Evolutionary conservation across 2,888 invertebrate genomes (phyloP), one percentile per base, ranked within the genome.

Genomic region (Harpagoxenus sublaevis): DNA sequence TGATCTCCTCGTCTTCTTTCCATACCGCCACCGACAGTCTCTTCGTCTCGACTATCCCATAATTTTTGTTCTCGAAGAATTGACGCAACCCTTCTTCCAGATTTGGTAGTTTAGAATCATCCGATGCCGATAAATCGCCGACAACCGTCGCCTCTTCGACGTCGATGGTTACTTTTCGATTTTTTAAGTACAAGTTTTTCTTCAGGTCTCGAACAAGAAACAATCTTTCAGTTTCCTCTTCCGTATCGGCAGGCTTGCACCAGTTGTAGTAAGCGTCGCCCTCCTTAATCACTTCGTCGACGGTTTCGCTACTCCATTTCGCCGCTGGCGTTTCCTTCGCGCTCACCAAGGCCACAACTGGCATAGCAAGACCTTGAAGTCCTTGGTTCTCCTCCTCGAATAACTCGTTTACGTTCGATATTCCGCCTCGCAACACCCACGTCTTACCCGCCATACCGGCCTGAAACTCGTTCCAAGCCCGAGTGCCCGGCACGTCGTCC

Each of bases 201-300:
- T 94, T 94, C 31, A 95, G 82, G 81, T 95, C 95, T 10, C 91
- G 92, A 2, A 89, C 75, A 3, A 89, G 89, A 90, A 94, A 90
- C 28, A 95, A 89, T 63, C 92, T 65, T 8, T 92, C 15, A 88
- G 90, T 48, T 0, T 85, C 85, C 0, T 89, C 89, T 2, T 82
- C 84, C 2, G 1, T 90, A 81, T 92, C 63, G 92, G 86, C 53
- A 70, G 83, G 79, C 12, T 89, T 89, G n/a, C 92, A 95, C 88
- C 93, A 93, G 8, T 93, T 93, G 87, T 95, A 96, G 53, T 95
- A 95, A 10, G 87, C 88, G 85, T 96, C 95, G 0, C 96, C 96
- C 57, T 94, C 92, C 5, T 91, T 89, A 1, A 96, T 86, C 15
- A 94, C 94, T n/a, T 95, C 92, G 87, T 96, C 95, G 0, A 96